phyloP scores from a whole-genome alignment of 2,888 invertebrate species.

The Invenusta paracnida region DNA sequence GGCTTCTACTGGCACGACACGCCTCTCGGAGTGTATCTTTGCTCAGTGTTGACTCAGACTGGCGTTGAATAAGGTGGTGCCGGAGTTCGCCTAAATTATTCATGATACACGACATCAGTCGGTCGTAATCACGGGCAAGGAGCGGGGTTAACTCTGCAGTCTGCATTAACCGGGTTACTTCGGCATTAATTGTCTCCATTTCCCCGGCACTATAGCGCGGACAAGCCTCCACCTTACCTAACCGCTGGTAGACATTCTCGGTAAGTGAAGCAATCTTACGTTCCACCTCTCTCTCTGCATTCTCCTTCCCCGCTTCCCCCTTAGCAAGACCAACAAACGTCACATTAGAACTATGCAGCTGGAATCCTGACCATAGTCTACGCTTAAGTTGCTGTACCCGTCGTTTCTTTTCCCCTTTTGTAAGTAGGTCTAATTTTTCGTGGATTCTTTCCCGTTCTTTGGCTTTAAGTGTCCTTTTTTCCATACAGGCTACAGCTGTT shows the following conservation, averaged over 20 bases:
- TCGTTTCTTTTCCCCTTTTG: not conserved
- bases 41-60: not conserved
- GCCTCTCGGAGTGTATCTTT: not conserved
- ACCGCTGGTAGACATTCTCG: not conserved
- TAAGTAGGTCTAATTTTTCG: not conserved
- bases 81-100: not conserved
- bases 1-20: not conserved
- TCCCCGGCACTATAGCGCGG: not conserved
- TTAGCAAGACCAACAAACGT: no score
- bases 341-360: constrained; percentile 2
- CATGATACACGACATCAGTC: constrained; percentile 12
- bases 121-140: constrained; percentile 3
- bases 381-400: not conserved
- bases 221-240: not conserved
- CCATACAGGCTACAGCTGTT: not conserved
- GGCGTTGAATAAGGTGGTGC: constrained; percentile 11
- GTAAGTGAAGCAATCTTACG: constrained; percentile 3
- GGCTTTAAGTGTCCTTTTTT: not conserved
- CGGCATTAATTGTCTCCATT: not conserved
- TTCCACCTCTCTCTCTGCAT: not conserved
- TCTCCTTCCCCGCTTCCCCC: not conserved
- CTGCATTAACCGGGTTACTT: not conserved
- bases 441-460: not conserved
- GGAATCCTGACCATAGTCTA: not conserved
- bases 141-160: not conserved